phyloP scores from a whole-genome alignment of 2,797 vertebrate genomes.

The Labroides dimidiatus region DNA sequence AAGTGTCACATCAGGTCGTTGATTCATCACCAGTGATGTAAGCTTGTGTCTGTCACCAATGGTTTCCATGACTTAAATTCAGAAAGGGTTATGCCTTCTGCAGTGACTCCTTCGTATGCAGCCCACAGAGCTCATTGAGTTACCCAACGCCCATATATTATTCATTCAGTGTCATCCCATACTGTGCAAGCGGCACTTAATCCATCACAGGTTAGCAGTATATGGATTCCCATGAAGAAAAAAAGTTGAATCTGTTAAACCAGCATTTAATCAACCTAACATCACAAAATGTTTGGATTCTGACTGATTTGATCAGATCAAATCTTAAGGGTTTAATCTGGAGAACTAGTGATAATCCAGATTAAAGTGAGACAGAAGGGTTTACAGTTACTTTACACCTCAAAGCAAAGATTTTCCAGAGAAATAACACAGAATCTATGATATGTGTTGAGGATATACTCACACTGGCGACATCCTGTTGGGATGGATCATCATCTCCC shows the following conservation, averaged over 20 bases:
- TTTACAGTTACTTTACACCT: neutral
- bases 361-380: neutral
- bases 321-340: conserved; percentile 1
- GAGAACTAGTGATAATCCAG: neutral
- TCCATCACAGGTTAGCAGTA: conserved; percentile 51
- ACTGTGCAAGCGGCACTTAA: conserved; percentile 65
- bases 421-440: neutral
- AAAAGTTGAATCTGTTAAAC: conserved; percentile 7
- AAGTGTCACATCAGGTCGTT: neutral
- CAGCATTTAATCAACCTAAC: conserved; percentile 22
- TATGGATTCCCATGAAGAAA: conserved; percentile 37
- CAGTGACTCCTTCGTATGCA: conserved; percentile 55
- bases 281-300: neutral
- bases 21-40: neutral
- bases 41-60: neutral
- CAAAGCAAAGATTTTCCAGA: neutral
- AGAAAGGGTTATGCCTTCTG: conserved; percentile 6
- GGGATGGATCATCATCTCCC: conserved; percentile 60
- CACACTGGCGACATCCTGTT: conserved; percentile 76
- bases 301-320: neutral
- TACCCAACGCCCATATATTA: conserved; percentile 80
- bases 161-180: conserved; percentile 83
- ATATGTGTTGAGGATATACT: conserved; percentile 53
- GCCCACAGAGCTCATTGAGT: conserved; percentile 69
- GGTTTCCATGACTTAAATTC: conserved; percentile 21